Conservation (phyloP, 2,888 invertebrate species). For the Trissonchulus latispiculum region DNA sequence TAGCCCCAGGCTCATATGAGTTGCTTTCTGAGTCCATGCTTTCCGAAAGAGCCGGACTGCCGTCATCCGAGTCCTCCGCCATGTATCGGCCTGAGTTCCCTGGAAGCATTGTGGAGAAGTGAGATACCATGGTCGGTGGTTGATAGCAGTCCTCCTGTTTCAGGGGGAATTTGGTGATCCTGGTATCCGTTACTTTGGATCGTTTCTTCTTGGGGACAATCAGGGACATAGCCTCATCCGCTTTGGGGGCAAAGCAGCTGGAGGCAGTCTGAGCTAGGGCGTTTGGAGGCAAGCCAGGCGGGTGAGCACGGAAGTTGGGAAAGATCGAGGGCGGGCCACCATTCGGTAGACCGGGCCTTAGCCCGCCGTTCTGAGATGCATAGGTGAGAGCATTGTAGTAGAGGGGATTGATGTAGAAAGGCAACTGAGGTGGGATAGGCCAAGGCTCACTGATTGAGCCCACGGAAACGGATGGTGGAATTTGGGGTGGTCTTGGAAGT, state of each 20-base stretch:
- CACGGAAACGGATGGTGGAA: background rate
- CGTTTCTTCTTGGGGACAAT: conserved; percentile 30
- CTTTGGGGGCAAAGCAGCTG: conserved; percentile 13
- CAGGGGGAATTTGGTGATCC: conserved; percentile 26
- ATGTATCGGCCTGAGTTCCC: conserved; percentile 20
- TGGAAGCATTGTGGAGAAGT: conserved; percentile 15
- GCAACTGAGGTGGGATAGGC: background rate
- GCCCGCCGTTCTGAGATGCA: conserved; percentile 19
- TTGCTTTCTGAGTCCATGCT: too few species aligned
- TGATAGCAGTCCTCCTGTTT: background rate
- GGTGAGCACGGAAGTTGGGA: conserved; percentile 17
- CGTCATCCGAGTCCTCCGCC: conserved; percentile 29
- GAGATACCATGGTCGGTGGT: conserved; percentile 38
- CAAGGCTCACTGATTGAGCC: background rate
- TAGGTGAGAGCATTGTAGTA: background rate
- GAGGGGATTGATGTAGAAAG: conserved; percentile 21
- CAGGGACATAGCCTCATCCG: conserved; percentile 22
- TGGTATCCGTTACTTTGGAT: conserved; percentile 26
- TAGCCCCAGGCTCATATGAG: too few species aligned
- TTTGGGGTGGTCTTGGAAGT: background rate
- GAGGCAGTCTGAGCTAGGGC: conserved; percentile 61
- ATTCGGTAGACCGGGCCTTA: conserved; percentile 17
- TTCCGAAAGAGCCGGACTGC: conserved; percentile 35
- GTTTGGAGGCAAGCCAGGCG: conserved; percentile 64
- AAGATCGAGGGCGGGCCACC: conserved; percentile 13